Evolutionary conservation across 2,888 invertebrate genomes (phyloP).

Genomic region (Theretra japonica): DNA sequence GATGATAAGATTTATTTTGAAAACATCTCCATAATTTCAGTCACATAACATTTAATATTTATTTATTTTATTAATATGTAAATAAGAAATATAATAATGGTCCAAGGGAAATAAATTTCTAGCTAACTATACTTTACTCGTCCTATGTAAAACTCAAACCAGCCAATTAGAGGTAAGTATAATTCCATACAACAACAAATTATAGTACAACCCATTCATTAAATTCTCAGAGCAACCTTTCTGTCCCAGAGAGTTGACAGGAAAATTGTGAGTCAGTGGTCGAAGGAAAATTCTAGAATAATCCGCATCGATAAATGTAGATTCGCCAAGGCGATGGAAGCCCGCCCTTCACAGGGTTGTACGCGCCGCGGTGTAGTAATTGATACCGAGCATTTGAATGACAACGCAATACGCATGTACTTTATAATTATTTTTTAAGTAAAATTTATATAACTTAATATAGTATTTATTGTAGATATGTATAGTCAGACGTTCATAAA

Average conservation of each 20-base stretch:
- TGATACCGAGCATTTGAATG: neutral
- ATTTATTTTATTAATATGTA: too few relatives aligned
- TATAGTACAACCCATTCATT: conserved; percentile 1
- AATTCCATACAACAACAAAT: neutral
- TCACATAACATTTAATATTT: too few relatives aligned
- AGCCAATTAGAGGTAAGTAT: neutral
- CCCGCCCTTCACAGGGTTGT: conserved; percentile 3
- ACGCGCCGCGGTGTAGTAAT: conserved; percentile 7
- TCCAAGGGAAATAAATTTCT: too few relatives aligned
- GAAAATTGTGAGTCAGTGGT: neutral
- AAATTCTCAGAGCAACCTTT: neutral
- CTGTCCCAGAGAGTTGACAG: neutral
- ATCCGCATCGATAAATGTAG: conserved; percentile 28
- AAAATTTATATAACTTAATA: neutral
- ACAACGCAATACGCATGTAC: neutral
- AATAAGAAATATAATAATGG: too few relatives aligned
- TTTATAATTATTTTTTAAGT: neutral
- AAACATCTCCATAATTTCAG: too few relatives aligned
- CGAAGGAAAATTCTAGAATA: conserved; percentile 4
- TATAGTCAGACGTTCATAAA: too few relatives aligned
- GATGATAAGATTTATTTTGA: too few relatives aligned
- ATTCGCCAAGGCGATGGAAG: conserved; percentile 8
- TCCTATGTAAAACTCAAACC: too few relatives aligned
- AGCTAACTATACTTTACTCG: too few relatives aligned
- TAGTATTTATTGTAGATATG: too few relatives aligned